Percentiles rank a stretch among this genome's conserved stretches.
These are phyloP conservation scores for Drosophila guanche DNA, from an alignment of 1,140 invertebrate genomes.

Conservation along the genomic window DNA sequence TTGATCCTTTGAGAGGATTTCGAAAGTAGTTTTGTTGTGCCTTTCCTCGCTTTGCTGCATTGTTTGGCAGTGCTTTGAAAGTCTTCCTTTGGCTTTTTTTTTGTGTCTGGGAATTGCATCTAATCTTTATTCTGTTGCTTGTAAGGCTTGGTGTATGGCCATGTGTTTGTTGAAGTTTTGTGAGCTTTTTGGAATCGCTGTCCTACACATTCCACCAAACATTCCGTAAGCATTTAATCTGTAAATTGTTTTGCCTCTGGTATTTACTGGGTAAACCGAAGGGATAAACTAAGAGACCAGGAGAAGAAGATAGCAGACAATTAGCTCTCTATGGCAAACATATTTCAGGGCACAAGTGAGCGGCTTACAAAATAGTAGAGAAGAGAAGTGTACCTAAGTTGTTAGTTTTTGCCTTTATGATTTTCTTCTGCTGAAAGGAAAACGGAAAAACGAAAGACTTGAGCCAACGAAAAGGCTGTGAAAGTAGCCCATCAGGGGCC, in stretches of 20 bases:
- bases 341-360: slow-evolving; percentile 15
- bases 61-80: slow-evolving; percentile 3
- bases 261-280: slow-evolving; percentile 11
- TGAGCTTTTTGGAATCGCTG: background rate
- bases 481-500: too few species aligned
- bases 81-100: background rate
- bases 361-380: background rate
- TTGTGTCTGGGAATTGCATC: background rate
- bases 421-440: too few species aligned
- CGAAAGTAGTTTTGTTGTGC: slow-evolving; percentile 9
- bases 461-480: too few species aligned
- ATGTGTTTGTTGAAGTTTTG: too few species aligned
- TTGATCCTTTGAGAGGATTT: slow-evolving; percentile 40
- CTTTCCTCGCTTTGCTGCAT: background rate
- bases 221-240: slow-evolving; percentile 31
- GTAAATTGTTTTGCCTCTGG: slow-evolving; percentile 8
- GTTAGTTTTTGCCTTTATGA: too few species aligned
- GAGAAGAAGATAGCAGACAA: slow-evolving; percentile 16
- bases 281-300: too few species aligned
- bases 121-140: background rate
- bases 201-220: too few species aligned
- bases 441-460: too few species aligned
- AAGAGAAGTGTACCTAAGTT: slow-evolving; percentile 25
- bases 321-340: slow-evolving; percentile 43
- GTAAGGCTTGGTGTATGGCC: too few species aligned